These are phyloP conservation scores for Rhimphoctona megacephalus DNA, from an alignment of 2,888 invertebrate species.

Conservation along the genomic window DNA sequence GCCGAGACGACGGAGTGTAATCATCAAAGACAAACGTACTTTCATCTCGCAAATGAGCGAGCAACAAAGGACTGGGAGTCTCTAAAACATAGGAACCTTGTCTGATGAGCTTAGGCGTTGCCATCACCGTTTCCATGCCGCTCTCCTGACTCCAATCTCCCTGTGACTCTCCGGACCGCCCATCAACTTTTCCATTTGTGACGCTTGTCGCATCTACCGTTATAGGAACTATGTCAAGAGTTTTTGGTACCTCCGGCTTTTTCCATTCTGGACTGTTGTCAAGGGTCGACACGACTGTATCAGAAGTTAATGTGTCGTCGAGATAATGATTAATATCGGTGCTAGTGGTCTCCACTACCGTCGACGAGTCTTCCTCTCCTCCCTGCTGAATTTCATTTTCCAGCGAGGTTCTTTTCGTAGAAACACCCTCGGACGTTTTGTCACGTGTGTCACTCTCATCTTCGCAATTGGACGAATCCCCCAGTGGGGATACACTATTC, in stretches of 20 bases:
- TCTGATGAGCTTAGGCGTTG: constrained; percentile 86
- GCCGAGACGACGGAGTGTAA: constrained; percentile 75
- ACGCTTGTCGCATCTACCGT: constrained; percentile 69
- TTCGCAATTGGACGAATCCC: constrained; percentile 66
- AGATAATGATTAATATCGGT: constrained; percentile 76
- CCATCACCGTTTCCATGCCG: constrained; percentile 73
- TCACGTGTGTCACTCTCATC: constrained; percentile 58
- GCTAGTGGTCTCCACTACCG: constrained; percentile 72
- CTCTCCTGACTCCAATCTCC: constrained; percentile 81
- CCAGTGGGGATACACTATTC: constrained; percentile 48
- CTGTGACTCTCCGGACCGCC: neutral
- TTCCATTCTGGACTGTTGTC: constrained; percentile 74
- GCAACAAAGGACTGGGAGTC: constrained; percentile 90
- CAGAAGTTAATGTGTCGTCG: constrained; percentile 72
- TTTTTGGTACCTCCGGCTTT: constrained; percentile 83
- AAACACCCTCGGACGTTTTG: constrained; percentile 1
- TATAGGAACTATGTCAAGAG: constrained; percentile 81
- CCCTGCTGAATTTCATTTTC: neutral
- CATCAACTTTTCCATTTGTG: neutral
- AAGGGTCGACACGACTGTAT: constrained; percentile 70
- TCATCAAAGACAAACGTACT: constrained; percentile 74
- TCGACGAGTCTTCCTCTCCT: neutral
- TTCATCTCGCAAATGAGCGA: constrained; percentile 87
- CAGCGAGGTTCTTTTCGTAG: neutral
- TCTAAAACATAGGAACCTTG: constrained; percentile 93